phyloP scores from a whole-genome alignment of 2,888 invertebrate species.

The Oligia strigilis region DNA sequence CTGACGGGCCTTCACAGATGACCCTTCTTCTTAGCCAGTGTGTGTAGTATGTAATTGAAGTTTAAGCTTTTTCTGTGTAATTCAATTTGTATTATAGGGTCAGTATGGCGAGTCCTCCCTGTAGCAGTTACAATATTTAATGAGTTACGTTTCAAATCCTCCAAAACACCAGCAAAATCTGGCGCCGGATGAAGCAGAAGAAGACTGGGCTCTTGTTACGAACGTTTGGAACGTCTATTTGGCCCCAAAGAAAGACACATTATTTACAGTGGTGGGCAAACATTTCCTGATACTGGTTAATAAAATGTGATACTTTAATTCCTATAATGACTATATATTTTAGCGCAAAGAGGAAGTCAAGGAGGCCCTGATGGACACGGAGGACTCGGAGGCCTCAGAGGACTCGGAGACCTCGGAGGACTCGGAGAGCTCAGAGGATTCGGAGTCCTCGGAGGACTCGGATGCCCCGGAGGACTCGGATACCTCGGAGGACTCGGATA shows the following conservation, averaged over 20 bases:
- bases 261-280: not conserved
- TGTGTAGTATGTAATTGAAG: not conserved
- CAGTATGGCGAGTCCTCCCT: conserved; percentile 1
- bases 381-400: not conserved
- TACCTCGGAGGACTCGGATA: too few species aligned
- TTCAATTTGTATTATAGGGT: not conserved
- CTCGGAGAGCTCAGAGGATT: too few species aligned
- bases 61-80: not conserved
- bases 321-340: not conserved
- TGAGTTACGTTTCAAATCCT: not conserved
- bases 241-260: not conserved
- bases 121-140: not conserved
- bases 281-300: not conserved
- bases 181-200: not conserved
- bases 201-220: not conserved
- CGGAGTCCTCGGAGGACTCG: too few species aligned
- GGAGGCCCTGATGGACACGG: too few species aligned
- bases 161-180: not conserved
- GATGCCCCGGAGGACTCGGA: too few species aligned
- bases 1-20: not conserved
- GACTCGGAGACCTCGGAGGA: too few species aligned
- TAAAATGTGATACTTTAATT: not conserved
- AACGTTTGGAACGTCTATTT: not conserved
- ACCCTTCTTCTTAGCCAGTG: not conserved
- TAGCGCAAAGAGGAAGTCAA: not conserved